Conservation (phyloP, 2,113 vertebrate genomes). For the Chroicocephalus ridibundus region DNA sequence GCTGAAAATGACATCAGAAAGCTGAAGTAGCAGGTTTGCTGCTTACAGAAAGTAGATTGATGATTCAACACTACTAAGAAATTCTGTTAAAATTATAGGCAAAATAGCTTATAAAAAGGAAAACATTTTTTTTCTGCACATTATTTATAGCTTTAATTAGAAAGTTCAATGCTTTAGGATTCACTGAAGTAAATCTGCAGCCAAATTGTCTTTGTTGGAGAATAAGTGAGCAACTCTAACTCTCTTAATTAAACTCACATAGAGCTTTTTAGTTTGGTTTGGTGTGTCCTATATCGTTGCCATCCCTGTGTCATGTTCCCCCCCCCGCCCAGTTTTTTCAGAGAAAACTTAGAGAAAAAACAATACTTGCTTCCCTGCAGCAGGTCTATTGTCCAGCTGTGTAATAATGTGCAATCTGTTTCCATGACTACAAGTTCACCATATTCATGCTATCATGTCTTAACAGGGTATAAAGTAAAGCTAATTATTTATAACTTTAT, state of each 20-base stretch:
- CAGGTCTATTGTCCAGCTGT: background rate
- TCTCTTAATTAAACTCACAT: background rate
- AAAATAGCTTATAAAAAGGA: background rate
- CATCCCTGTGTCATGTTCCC: background rate
- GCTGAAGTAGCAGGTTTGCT: background rate
- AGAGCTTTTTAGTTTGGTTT: background rate
- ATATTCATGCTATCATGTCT: background rate
- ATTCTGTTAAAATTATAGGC: background rate
- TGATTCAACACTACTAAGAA: background rate
- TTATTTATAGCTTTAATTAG: background rate
- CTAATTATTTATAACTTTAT: background rate
- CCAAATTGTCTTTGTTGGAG: background rate
- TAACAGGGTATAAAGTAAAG: background rate
- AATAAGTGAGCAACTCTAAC: background rate
- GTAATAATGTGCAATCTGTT: background rate
- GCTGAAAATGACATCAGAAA: background rate
- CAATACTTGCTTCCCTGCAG: background rate
- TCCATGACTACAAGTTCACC: background rate
- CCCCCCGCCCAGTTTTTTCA: background rate
- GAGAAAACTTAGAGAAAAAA: background rate
- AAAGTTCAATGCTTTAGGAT: background rate
- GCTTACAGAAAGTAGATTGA: background rate
- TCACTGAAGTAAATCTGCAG: background rate
- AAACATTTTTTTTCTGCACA: background rate
- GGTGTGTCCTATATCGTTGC: rapidly evolving